Evolutionary conservation across 1,140 invertebrate species (phyloP).

Genomic region (Drosophila parabipectinata): DNA sequence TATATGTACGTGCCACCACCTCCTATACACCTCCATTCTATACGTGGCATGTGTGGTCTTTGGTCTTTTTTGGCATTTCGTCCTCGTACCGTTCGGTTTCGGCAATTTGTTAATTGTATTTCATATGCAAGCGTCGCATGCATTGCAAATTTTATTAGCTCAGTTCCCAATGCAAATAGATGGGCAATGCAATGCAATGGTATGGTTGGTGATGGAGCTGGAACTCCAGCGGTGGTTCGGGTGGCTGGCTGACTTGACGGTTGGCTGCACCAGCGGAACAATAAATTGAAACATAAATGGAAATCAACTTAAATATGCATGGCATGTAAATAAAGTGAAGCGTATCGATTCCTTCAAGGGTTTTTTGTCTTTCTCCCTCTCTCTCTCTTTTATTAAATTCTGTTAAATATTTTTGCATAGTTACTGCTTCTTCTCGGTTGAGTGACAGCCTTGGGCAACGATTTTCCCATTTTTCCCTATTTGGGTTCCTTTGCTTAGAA

Average conservation of each 20-base stretch:
- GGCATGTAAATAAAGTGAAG: conserved; percentile 55
- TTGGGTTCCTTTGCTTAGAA: background rate
- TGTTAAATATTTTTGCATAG: conserved; percentile 33
- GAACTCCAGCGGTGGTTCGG: background rate
- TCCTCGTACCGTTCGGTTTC: conserved; percentile 4
- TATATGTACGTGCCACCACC: too few species aligned
- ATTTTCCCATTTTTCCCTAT: too few species aligned
- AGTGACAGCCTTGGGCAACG: conserved; percentile 5
- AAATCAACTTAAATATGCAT: conserved; percentile 77
- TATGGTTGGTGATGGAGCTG: background rate
- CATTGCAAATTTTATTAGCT: conserved; percentile 61
- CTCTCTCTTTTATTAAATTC: conserved; percentile 8
- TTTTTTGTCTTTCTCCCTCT: background rate
- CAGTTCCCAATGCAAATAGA: conserved; percentile 38
- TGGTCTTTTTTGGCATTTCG: conserved; percentile 14
- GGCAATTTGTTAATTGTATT: conserved; percentile 71
- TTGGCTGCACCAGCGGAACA: conserved; percentile 4
- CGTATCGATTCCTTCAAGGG: conserved; percentile 27
- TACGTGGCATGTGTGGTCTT: conserved; percentile 4
- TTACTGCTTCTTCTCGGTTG: conserved; percentile 2
- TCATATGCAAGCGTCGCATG: conserved; percentile 55
- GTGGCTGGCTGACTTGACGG: background rate
- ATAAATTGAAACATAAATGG: conserved; percentile 71
- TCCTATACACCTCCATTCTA: background rate
- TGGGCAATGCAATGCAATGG: background rate